Evolutionary conservation across 1,140 invertebrate genomes (phyloP), one percentile per base, ranked within the genome.

Genomic region (Diorhabda elongata): DNA sequence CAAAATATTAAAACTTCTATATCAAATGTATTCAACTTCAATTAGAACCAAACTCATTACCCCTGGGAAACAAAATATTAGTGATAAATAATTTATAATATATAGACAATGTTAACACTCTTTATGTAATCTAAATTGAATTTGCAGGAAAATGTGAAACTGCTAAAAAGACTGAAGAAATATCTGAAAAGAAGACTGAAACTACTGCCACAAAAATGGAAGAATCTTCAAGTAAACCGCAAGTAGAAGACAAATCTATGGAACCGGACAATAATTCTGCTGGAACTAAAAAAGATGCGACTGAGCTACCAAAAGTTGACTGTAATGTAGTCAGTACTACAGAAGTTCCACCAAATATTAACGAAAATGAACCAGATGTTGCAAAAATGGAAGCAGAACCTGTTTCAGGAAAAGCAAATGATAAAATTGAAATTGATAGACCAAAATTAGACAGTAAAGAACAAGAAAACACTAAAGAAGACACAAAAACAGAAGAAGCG

Each of bases 401-500:
- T 26, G 26, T 26, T 26, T 26, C 44, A 2, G 5, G n/a, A 41
- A 43, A 52, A 42, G 57, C n/a, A 62, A 26, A 43, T 44, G 69
- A 70, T 60, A 67, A 61, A 44, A 69, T 66, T 64, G 69, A 71
- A 69, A 26, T 52, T 8, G 52, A 69, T 44, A 67, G 26, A 26
- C 26, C 56, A 44, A 61, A 66, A 43, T 57, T 62, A 44, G 44
- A 64, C 52, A 61, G 4, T 8, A 64, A 26, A 42, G 67, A 61
- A 60, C 58, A 43, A 69, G 43, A 60, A 9, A 64, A 44, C 62
- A 44, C 42, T 9, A 64, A 42, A 44, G 64, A 66, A 9, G 9
- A 52, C 5, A 56, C 45, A 42, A 47, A 70, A 62, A 8, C 41
- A 7, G 44, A 4, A 8, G 47, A 3, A 56, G 64, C 59, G 5